Conservation (phyloP, 2,888 invertebrate species). For the Ditylenchus weischeri region DNA sequence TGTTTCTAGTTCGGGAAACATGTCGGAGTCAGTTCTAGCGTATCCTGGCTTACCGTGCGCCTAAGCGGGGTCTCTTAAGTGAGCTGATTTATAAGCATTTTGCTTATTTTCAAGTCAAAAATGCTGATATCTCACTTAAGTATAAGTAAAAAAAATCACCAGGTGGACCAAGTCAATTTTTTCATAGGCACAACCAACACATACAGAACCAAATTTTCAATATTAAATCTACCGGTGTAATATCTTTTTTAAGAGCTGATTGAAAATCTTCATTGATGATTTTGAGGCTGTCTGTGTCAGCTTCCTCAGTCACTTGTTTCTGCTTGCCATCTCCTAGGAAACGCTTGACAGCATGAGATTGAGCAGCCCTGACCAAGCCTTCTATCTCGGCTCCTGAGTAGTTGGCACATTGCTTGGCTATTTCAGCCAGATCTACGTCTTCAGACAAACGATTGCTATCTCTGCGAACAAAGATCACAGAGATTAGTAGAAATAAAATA, state of each 20-base stretch:
- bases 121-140: no score
- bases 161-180: no score
- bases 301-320: conserved; percentile 64
- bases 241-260: conserved; percentile 85
- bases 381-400: conserved; percentile 94
- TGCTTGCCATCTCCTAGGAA: conserved; percentile 66
- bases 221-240: conserved; percentile 70
- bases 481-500: background rate
- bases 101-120: no score
- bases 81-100: no score
- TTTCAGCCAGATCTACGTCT: conserved; percentile 79
- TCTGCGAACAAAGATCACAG: conserved; percentile 23
- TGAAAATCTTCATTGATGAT: conserved; percentile 81
- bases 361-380: conserved; percentile 87
- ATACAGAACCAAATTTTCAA: no score
- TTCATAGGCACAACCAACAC: no score
- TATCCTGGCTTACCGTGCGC: no score
- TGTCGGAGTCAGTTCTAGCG: no score
- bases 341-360: conserved; percentile 91
- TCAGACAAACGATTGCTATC: conserved; percentile 82
- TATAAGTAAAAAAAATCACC: no score
- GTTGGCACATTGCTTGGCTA: conserved; percentile 80
- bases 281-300: conserved; percentile 70
- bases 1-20: no score
- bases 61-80: no score